A percentile compares a stretch with the other conserved stretches of the same genome.
These are phyloP conservation scores for Gasterosteus aculeatus DNA, from an alignment of 2,113 vertebrate species.

Conservation along the genomic window DNA sequence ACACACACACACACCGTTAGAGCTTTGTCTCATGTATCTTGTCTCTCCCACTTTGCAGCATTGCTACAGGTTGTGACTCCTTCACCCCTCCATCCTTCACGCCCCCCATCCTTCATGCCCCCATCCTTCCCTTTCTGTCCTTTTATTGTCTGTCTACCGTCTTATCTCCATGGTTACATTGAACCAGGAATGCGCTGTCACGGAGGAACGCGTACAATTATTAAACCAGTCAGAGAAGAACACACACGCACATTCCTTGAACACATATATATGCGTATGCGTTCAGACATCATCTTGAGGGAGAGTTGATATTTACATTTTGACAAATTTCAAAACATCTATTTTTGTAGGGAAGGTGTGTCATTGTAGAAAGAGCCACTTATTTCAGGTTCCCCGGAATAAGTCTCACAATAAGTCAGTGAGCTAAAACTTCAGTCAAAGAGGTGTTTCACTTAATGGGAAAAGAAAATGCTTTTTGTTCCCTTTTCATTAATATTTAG, in stretches of 20 bases:
- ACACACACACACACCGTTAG: background rate
- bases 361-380: background rate
- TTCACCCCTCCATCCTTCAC: background rate
- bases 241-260: constrained; percentile 38
- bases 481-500: no score
- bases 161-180: constrained; percentile 71
- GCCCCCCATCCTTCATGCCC: background rate
- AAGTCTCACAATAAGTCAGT: background rate
- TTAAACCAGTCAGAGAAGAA: constrained; percentile 65
- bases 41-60: background rate
- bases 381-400: background rate
- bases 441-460: background rate
- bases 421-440: background rate
- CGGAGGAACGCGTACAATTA: constrained; percentile 77
- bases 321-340: background rate
- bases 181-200: constrained; percentile 64
- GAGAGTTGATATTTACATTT: background rate
- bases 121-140: constrained; percentile 23
- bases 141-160: constrained; percentile 41
- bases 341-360: background rate
- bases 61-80: background rate
- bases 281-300: background rate
- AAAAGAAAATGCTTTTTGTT: no score
- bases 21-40: background rate
- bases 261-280: background rate